Evolutionary conservation across 2,797 vertebrate species (phyloP).

Genomic region (Triplophysa bombifrons): DNA sequence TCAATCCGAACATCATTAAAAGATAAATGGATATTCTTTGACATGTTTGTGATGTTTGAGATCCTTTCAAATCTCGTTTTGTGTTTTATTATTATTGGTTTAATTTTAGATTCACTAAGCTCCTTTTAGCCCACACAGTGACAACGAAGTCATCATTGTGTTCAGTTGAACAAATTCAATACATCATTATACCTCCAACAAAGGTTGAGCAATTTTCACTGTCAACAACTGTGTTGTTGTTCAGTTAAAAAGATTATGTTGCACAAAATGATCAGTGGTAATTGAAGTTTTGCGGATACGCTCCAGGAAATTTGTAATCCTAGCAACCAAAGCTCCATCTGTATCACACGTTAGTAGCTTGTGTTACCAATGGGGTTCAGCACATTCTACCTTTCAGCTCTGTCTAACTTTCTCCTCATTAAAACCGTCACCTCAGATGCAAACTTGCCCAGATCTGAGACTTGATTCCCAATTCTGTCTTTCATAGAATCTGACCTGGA

Average conservation of each 20-base stretch:
- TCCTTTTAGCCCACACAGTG: neutral
- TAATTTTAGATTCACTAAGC: neutral
- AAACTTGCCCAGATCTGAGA: constrained; percentile 20
- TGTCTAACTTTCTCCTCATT: constrained; percentile 34
- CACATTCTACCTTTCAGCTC: constrained; percentile 27
- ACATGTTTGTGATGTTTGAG: neutral
- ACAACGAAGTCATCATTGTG: neutral
- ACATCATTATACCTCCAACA: neutral
- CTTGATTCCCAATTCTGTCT: constrained; percentile 1
- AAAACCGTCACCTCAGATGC: constrained; percentile 40
- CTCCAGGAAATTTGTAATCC: neutral
- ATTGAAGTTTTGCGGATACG: neutral
- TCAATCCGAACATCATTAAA: neutral
- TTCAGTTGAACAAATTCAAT: neutral
- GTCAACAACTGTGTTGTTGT: neutral
- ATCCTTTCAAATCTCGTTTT: neutral
- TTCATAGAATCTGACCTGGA: constrained; percentile 36
- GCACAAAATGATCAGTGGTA: neutral
- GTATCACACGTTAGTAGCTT: constrained; percentile 13
- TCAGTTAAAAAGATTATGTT: neutral
- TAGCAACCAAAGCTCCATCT: neutral
- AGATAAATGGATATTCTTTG: neutral
- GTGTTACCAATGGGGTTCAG: constrained; percentile 21
- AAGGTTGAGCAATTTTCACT: neutral
- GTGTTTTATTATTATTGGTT: neutral